Percentiles rank a stretch among this genome's conserved stretches.
These are phyloP conservation scores for Petrosia ficiformis DNA, from an alignment of 37 sponge, comb jelly and placozoan genomes.

Conservation along the genomic window DNA sequence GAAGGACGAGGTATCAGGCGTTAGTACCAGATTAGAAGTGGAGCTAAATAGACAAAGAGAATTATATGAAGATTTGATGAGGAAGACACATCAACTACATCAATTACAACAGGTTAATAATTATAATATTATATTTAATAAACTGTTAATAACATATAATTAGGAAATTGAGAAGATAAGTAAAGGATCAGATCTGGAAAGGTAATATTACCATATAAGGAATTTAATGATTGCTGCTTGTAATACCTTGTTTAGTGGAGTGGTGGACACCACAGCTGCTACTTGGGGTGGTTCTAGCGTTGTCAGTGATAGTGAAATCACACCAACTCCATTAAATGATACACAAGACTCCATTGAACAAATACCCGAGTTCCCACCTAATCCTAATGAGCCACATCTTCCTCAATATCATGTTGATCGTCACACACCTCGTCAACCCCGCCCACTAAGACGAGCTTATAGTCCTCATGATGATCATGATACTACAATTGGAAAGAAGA, in stretches of 20 bases:
- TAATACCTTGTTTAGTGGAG: conserved; percentile 5
- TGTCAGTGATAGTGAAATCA: conserved; percentile 23
- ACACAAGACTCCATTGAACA: conserved; percentile 15
- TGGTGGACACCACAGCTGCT: conserved; percentile 50
- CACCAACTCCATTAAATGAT: conserved; percentile 19
- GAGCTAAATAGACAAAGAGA: conserved; percentile 39
- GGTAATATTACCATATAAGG: background rate
- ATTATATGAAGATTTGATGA: conserved; percentile 45
- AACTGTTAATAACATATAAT: background rate
- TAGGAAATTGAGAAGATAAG: conserved; percentile 1
- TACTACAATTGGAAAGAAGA: conserved; percentile 46
- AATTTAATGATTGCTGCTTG: background rate
- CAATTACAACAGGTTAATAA: conserved; percentile 2
- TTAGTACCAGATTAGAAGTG: background rate
- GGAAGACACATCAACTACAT: conserved; percentile 34
- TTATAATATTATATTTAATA: background rate
- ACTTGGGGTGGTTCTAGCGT: conserved; percentile 81
- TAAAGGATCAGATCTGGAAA: background rate
- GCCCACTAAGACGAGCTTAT: conserved; percentile 13
- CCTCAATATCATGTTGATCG: conserved; percentile 56
- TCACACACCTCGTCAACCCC: conserved; percentile 48
- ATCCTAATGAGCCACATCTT: background rate
- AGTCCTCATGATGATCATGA: background rate
- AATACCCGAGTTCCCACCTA: too few species aligned
- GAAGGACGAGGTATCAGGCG: background rate